Conservation (phyloP, 1,140 invertebrate genomes). For the Pogonus chalceus region DNA sequence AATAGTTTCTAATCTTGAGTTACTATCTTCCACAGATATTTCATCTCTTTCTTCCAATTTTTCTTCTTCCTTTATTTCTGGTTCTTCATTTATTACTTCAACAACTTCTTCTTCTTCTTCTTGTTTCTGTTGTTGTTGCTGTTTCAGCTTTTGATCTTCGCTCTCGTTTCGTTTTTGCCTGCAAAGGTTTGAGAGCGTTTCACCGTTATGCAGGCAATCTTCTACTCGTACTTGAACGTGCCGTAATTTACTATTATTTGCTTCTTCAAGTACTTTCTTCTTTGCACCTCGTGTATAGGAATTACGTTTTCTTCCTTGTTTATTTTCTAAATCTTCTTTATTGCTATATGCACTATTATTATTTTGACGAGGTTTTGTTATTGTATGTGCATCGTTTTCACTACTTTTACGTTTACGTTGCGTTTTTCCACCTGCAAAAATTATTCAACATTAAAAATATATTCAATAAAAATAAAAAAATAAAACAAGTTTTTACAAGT, state of each 20-base stretch:
- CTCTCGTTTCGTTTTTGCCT: conserved; percentile 20
- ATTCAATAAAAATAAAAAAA: no score
- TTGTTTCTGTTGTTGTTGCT: conserved; percentile 1
- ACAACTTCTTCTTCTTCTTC: not conserved
- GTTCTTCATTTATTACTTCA: not conserved
- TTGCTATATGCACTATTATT: conserved; percentile 15
- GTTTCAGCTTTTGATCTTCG: not conserved
- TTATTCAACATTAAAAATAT: no score
- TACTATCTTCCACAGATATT: conserved; percentile 1
- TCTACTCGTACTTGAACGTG: conserved; percentile 26
- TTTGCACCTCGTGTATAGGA: conserved; percentile 22
- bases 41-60: not conserved
- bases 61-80: no score
- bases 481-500: no score
- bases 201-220: conserved; percentile 24
- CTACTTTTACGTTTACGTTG: conserved; percentile 26
- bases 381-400: conserved; percentile 21
- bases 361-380: conserved; percentile 13
- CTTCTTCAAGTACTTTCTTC: conserved; percentile 35
- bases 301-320: conserved; percentile 21
- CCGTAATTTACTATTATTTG: conserved; percentile 34
- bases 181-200: conserved; percentile 21
- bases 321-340: conserved; percentile 35
- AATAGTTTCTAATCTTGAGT: not conserved
- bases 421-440: conserved; percentile 20